phyloP scores from a whole-genome alignment of 2,888 invertebrate genomes.

The Strigamia maritima region DNA sequence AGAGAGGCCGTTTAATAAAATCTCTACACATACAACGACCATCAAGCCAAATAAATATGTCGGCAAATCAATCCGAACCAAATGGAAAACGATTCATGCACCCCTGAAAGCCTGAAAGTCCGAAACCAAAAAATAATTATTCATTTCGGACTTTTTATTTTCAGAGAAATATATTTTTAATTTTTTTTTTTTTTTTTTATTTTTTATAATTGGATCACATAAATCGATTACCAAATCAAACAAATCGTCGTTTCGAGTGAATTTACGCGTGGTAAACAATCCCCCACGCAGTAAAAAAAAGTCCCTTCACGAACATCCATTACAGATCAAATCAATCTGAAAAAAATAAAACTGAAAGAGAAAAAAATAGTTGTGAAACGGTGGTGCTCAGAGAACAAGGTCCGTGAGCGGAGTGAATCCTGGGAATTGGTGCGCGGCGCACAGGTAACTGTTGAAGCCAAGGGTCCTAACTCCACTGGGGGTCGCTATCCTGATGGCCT shows the following conservation, averaged over 20 bases:
- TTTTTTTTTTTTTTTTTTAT: too few relatives aligned
- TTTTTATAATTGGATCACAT: too few relatives aligned
- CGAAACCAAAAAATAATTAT: too few relatives aligned
- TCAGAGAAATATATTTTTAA: too few relatives aligned
- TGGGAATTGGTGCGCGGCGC: conserved; percentile 8
- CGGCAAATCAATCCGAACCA: background rate
- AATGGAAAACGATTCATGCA: background rate
- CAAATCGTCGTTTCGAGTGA: too few relatives aligned
- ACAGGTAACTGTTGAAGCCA: conserved; percentile 17
- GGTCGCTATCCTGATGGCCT: conserved; percentile 22
- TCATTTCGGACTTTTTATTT: too few relatives aligned
- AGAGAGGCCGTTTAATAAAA: conserved; percentile 24
- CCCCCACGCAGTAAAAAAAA: too few relatives aligned
- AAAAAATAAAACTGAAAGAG: background rate
- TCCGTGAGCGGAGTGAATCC: background rate
- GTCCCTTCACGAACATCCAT: background rate
- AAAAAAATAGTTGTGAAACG: background rate
- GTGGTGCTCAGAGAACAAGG: background rate
- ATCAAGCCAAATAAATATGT: conserved; percentile 20
- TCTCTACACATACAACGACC: background rate
- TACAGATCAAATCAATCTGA: background rate
- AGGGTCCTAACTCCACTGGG: conserved; percentile 9
- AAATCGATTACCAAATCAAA: too few relatives aligned
- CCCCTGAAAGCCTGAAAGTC: too few relatives aligned
- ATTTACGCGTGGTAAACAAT: too few relatives aligned